phyloP scores from a whole-genome alignment of 2,888 invertebrate species.

The Epsilonema sp. region DNA sequence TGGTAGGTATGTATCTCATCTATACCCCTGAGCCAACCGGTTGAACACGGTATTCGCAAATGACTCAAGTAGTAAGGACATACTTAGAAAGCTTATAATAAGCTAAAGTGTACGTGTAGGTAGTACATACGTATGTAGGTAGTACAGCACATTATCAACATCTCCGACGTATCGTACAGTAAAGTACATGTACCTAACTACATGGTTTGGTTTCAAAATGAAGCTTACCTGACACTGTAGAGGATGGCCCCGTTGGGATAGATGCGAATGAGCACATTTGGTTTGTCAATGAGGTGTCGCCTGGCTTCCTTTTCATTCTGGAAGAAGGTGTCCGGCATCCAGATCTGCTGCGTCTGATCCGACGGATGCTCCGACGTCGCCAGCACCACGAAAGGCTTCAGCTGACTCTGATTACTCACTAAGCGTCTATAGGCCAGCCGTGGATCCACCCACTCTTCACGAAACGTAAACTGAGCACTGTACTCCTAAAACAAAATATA shows the following conservation, averaged over 20 bases:
- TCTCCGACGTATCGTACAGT: no score
- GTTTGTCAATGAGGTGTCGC: constrained; percentile 21
- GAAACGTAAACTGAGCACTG: constrained; percentile 13
- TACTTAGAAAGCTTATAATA: no score
- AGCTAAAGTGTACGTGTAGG: no score
- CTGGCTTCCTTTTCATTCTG: constrained; percentile 15
- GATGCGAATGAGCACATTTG: constrained; percentile 75
- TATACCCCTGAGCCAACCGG: no score
- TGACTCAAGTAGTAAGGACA: no score
- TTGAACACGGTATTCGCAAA: no score
- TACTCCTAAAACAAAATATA: constrained; percentile 9
- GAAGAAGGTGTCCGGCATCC: constrained; percentile 13
- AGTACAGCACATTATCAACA: no score
- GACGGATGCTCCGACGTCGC: constrained; percentile 3
- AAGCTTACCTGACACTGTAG: constrained; percentile 60
- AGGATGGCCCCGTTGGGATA: constrained; percentile 82
- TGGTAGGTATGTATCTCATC: no score
- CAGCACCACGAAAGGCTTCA: constrained; percentile 9
- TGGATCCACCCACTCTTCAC: constrained; percentile 10
- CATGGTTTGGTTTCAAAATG: no score
- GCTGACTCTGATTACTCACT: neutral
- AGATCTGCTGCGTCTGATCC: constrained; percentile 14
- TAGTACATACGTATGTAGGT: no score
- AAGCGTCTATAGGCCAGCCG: constrained; percentile 8
- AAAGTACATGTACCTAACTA: no score